A percentile compares a stretch with the other conserved stretches of the same genome.
Conservation (phyloP, 2,113 vertebrate genomes). For the Myxocyprinus asiaticus region DNA sequence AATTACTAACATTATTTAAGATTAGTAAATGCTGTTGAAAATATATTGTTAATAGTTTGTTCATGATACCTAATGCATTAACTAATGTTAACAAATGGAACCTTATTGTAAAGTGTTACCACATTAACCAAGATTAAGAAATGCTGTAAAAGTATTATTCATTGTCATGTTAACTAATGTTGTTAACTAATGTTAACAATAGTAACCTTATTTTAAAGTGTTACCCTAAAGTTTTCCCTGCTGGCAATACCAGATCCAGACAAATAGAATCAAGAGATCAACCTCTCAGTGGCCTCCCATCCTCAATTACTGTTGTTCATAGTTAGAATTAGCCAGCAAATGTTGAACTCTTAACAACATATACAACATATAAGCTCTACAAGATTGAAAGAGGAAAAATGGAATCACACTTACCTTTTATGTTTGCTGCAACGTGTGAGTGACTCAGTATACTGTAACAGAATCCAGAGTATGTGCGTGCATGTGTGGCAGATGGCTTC, state of each 20-base stretch:
- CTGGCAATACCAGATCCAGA: neutral
- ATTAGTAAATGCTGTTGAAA: no score
- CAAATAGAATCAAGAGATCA: constrained; percentile 4
- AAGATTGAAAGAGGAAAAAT: neutral
- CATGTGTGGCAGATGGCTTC: constrained; percentile 57
- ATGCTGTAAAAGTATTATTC: neutral
- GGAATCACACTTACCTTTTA: constrained; percentile 52
- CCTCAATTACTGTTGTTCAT: neutral
- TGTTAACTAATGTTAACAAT: neutral
- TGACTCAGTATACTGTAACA: constrained; percentile 27
- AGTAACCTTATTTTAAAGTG: no score
- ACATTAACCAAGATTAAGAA: neutral
- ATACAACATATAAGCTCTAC: no score
- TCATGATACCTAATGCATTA: no score
- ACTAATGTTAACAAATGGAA: no score
- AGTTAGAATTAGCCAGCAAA: neutral
- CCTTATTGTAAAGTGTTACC: no score
- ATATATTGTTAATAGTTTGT: no score
- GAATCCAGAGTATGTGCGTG: neutral
- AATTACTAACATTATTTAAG: no score
- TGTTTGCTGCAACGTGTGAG: neutral
- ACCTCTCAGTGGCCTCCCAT: neutral
- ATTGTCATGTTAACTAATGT: neutral
- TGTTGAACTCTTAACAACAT: neutral
- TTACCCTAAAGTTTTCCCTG: neutral